Evolutionary conservation across 1,140 invertebrate genomes (phyloP), one percentile per base, ranked within the genome.

Genomic region (Neotoxoptera formosana): DNA sequence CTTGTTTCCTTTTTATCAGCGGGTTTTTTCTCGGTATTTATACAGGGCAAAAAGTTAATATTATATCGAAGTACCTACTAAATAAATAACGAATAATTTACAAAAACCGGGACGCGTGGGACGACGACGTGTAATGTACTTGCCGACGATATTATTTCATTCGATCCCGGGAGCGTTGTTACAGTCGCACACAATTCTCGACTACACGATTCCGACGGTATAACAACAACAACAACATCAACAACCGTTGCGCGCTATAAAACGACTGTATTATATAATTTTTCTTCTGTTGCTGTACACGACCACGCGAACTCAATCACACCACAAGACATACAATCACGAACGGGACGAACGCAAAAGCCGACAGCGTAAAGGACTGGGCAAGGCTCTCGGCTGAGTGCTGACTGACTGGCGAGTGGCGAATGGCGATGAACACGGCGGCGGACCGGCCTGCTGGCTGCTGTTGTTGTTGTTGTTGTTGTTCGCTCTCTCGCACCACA

Each of bases 141-240:
- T n/a, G 3, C 48, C 30, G 34, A 53, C 48, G n/a, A 25, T 53
- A 89, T 21, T 48, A 87, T 14, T n/a, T 76, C 60, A n/a, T n/a
- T 76, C 30, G 45, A 47, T 87, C 41, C 84, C 25, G 84, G 86
- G 86, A 88, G 86, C 86, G 86, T 88, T 88, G 86, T 88, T 88
- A 88, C 86, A 48, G 84, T 86, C 84, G 84, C 84, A 86, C 84
- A 9, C 60, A 34, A 30, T 76, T 76, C 4, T 83, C 20, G 17
- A 23, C 76, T 83, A 83, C 34, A 36, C 23, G 81, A 45, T 45
- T 7, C 41, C 23, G n/a, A 76, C 60, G 60, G 30, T 76, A 76
- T n/a, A 20, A 67, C 14, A 17, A 67, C 60, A 67, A 30, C 56
- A 23, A 56, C n/a, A 41, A 41, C 41, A 41, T 41, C 56, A 30